phyloP scores from a whole-genome alignment of 1,140 invertebrate species.

The Tetraneura akinire region DNA sequence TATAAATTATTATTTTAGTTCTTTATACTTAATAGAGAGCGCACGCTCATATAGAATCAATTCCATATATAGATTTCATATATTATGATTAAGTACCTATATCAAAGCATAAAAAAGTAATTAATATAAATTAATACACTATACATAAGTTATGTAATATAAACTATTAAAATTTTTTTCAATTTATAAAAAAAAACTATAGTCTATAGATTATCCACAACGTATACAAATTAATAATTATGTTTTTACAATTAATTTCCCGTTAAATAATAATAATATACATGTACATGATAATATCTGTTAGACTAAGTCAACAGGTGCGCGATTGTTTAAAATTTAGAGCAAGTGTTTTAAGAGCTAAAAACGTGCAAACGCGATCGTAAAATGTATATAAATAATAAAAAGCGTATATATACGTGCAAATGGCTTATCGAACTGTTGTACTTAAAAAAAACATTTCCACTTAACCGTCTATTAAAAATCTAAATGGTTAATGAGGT shows the following conservation, averaged over 20 bases:
- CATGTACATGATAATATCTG: not conserved
- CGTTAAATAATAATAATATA: not conserved
- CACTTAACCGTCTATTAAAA: slow-evolving; percentile 43
- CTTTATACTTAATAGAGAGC: no score
- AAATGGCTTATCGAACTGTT: slow-evolving; percentile 41
- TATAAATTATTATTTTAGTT: no score
- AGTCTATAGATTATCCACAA: no score
- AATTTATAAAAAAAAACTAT: not conserved
- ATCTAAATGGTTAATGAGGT: slow-evolving; percentile 40
- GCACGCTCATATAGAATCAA: no score
- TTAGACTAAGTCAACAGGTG: slow-evolving; percentile 27
- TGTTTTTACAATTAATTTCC: not conserved
- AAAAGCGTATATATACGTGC: slow-evolving; percentile 12
- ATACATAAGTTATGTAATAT: no score
- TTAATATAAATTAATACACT: not conserved
- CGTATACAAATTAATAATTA: not conserved
- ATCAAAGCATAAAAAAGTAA: not conserved
- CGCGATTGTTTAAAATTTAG: slow-evolving; percentile 28
- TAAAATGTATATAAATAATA: slow-evolving; percentile 25
- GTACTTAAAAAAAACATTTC: slow-evolving; percentile 37
- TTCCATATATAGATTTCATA: no score
- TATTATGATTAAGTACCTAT: no score
- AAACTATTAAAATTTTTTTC: not conserved
- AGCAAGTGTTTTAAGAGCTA: slow-evolving; percentile 25
- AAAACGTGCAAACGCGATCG: slow-evolving; percentile 37